Evolutionary conservation across 2,888 invertebrate genomes (phyloP).

Genomic region (Peribatodes rhomboidaria): DNA sequence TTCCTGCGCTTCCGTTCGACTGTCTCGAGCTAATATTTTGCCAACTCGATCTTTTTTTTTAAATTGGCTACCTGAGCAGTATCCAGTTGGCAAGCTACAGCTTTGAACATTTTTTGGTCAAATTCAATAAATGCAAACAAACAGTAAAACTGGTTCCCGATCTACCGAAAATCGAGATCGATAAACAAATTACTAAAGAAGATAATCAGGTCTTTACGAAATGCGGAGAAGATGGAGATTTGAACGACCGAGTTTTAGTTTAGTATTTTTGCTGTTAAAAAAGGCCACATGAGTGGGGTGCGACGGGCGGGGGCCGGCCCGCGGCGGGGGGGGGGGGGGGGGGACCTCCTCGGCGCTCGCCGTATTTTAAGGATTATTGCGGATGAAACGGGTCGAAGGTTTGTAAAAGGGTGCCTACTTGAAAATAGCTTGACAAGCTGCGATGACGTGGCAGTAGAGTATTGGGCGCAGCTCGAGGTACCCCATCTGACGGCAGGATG

Average conservation of each 20-base stretch:
- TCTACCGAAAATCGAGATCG: neutral
- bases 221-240: neutral
- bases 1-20: too few species aligned
- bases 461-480: neutral
- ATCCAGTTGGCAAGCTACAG: too few species aligned
- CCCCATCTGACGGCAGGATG: neutral
- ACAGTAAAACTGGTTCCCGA: neutral
- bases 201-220: too few species aligned
- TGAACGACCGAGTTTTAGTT: neutral
- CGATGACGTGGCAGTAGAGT: neutral
- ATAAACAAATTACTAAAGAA: neutral
- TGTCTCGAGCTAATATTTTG: too few species aligned
- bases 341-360: constrained; percentile 6
- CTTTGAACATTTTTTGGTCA: neutral
- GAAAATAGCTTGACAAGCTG: neutral
- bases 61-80: too few species aligned
- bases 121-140: neutral
- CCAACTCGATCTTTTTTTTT: too few species aligned
- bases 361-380: constrained; percentile 21
- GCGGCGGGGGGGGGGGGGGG: neutral
- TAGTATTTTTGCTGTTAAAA: neutral
- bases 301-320: neutral
- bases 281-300: constrained; percentile 7
- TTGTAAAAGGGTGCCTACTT: constrained; percentile 11
- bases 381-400: constrained; percentile 12